Conservation (phyloP, 2,797 vertebrate genomes). For the Ispidina picta region DNA sequence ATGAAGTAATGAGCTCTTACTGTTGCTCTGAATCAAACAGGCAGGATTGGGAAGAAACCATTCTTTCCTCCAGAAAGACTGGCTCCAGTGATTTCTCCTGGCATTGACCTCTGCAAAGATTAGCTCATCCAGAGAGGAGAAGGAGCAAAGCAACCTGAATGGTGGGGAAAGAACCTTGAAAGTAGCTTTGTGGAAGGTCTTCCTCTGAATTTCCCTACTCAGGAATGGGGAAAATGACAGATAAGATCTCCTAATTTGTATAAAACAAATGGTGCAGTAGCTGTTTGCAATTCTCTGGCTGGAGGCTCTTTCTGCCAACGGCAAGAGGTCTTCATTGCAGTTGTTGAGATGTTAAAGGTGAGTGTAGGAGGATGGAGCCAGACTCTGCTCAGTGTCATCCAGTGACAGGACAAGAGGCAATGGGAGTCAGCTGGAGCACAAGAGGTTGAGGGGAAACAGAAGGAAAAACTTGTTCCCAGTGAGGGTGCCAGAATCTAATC, state of each 20-base stretch:
- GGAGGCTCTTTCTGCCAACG: background rate
- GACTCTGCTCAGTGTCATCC: too few relatives aligned
- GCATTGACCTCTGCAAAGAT: background rate
- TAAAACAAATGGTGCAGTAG: background rate
- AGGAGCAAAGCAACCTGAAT: background rate
- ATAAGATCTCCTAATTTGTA: background rate
- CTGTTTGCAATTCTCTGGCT: background rate
- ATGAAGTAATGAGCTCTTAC: background rate
- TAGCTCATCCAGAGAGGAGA: background rate
- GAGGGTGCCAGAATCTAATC: background rate
- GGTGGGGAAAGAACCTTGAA: background rate
- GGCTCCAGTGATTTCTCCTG: background rate
- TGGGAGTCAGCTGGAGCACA: too few relatives aligned
- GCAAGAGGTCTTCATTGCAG: background rate
- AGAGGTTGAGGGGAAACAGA: too few relatives aligned
- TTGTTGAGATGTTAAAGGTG: background rate
- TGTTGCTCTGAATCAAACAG: background rate
- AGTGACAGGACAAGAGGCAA: too few relatives aligned
- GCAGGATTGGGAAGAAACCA: background rate
- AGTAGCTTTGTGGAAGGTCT: background rate
- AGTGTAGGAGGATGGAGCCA: too few relatives aligned
- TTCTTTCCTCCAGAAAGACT: background rate
- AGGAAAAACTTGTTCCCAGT: too few relatives aligned
- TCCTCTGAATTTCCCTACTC: background rate
- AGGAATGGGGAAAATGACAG: background rate